Evolutionary conservation across 2,888 invertebrate species (phyloP).

Genomic region (Agriopis aurantiaria): DNA sequence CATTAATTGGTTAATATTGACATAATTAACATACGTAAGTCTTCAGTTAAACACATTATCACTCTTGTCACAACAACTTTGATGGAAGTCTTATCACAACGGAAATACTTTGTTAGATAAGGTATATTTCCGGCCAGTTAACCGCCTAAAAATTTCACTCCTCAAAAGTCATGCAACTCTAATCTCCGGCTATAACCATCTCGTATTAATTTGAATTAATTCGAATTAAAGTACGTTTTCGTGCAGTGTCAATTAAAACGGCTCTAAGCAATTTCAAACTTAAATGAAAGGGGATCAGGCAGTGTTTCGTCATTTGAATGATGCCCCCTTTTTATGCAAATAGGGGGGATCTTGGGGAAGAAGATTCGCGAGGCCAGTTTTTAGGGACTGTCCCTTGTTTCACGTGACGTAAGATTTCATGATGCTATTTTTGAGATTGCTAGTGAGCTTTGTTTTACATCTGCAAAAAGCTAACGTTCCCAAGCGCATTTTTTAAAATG

Average conservation of each 20-base stretch:
- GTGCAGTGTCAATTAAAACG: slow-evolving; percentile 75
- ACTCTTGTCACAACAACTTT: no score
- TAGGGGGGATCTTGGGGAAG: slow-evolving; percentile 63
- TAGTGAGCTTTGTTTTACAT: no score
- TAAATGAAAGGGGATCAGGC: slow-evolving; percentile 78
- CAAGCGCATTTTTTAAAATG: no score
- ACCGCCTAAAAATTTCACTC: neutral
- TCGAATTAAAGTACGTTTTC: slow-evolving; percentile 60
- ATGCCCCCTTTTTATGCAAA: slow-evolving; percentile 82
- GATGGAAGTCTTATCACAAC: no score
- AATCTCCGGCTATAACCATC: slow-evolving; percentile 11
- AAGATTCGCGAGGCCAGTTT: slow-evolving; percentile 70
- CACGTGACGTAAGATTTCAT: slow-evolving; percentile 6
- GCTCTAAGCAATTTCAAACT: slow-evolving; percentile 78
- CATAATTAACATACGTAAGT: no score
- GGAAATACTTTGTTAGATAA: no score
- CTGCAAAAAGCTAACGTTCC: no score
- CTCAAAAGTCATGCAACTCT: neutral
- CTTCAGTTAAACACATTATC: no score
- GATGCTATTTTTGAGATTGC: neutral
- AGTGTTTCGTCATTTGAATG: slow-evolving; percentile 80
- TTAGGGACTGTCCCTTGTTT: slow-evolving; percentile 53
- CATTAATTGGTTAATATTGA: no score
- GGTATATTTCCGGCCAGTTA: neutral
- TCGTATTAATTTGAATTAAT: slow-evolving; percentile 70